Conservation (phyloP, 2,888 invertebrate species). For the Alitta virens region DNA sequence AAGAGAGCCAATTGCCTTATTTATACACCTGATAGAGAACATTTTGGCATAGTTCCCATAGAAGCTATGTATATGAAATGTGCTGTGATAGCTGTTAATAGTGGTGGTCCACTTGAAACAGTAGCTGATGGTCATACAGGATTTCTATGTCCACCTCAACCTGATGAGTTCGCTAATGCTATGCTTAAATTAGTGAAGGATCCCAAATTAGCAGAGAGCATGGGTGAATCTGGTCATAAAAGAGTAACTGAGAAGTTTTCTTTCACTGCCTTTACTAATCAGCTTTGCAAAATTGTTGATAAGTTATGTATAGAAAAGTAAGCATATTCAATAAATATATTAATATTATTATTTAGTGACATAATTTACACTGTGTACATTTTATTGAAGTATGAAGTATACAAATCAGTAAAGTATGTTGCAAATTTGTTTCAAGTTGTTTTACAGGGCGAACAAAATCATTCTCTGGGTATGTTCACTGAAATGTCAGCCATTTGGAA, state of each 20-base stretch:
- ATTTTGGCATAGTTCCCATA: slow-evolving; percentile 98
- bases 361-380: too few species aligned
- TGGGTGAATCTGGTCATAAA: slow-evolving; percentile 74
- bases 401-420: too few species aligned
- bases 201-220: slow-evolving; percentile 63
- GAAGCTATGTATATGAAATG: slow-evolving; percentile 94
- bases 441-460: too few species aligned
- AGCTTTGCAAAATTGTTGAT: slow-evolving; percentile 27
- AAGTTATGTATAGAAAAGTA: too few species aligned
- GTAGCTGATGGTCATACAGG: slow-evolving; percentile 62
- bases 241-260: slow-evolving; percentile 80
- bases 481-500: too few species aligned
- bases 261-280: slow-evolving; percentile 70
- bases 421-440: too few species aligned
- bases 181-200: slow-evolving; percentile 71
- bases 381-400: too few species aligned
- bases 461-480: too few species aligned
- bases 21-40: slow-evolving; percentile 95
- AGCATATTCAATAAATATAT: too few species aligned
- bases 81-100: slow-evolving; percentile 92
- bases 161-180: slow-evolving; percentile 73
- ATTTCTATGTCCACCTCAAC: slow-evolving; percentile 59
- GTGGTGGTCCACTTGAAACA: slow-evolving; percentile 95
- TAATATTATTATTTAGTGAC: too few species aligned
- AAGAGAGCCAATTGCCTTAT: slow-evolving; percentile 74